phyloP scores from a whole-genome alignment of 53 echinoderm and acorn worm genomes.

The Holothuria scabra region DNA sequence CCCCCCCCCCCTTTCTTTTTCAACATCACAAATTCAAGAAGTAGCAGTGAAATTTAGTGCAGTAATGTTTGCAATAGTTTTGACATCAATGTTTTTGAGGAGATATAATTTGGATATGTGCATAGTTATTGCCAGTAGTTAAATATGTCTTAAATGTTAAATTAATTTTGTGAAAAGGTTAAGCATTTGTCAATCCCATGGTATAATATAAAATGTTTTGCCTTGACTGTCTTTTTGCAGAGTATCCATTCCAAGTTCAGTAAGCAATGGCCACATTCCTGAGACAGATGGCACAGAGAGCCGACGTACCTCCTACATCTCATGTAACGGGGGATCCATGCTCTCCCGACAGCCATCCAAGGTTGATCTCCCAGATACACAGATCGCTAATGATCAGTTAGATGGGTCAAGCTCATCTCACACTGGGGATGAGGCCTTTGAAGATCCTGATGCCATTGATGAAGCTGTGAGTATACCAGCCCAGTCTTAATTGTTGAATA shows the following conservation, averaged over 20 bases:
- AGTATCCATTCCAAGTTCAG: slow-evolving; percentile 47
- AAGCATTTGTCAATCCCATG: too few relatives aligned
- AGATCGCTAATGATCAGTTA: slow-evolving; percentile 62
- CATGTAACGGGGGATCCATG: slow-evolving; percentile 93
- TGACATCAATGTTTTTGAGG: too few relatives aligned
- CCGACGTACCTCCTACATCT: slow-evolving; percentile 91
- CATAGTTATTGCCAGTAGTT: too few relatives aligned
- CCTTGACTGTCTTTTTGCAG: neutral
- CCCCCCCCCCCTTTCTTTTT: too few relatives aligned
- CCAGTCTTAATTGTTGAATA: too few relatives aligned
- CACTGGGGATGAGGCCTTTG: slow-evolving; percentile 67
- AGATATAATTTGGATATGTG: too few relatives aligned
- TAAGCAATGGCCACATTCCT: slow-evolving; percentile 83
- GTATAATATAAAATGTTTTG: too few relatives aligned
- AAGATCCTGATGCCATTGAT: slow-evolving; percentile 91
- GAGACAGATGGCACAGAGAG: slow-evolving; percentile 88
- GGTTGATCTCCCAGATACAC: slow-evolving; percentile 40
- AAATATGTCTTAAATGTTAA: too few relatives aligned
- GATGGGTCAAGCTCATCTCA: slow-evolving; percentile 33
- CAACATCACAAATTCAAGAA: too few relatives aligned
- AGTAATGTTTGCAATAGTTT: too few relatives aligned
- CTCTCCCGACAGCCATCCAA: slow-evolving; percentile 56
- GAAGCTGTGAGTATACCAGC: slow-evolving; percentile 80
- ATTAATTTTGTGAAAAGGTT: too few relatives aligned
- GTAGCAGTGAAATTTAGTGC: too few relatives aligned